Base-by-base conservation (phyloP, 2,797 vertebrate species). In the Cacajao melanocephalus region DNA sequence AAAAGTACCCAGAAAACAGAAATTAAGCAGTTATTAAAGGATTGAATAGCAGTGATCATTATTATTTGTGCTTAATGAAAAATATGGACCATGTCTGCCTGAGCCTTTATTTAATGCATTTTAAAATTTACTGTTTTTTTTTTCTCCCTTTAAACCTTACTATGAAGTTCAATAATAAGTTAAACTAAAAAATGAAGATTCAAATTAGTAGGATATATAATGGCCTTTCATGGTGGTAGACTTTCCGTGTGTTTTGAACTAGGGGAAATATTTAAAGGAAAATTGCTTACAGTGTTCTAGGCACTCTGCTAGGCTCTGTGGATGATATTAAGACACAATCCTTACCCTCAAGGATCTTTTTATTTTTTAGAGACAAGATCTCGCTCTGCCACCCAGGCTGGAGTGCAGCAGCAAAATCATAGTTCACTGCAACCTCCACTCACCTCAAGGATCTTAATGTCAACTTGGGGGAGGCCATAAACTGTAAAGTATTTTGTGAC, bases 21-120 rank as follows among this genome's bases (percentile, higher is more conserved):
- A 92, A 81, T 41, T 26, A 67, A 80, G 24, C 67, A 93, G n/a
- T 88, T 90, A 76, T n/a, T 76, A 88, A 89, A 90, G 5, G n/a
- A 82, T 10, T 73, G 11, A 78, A 19, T 91, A 89, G 39, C 81
- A 44, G 61, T 81, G 11, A 64, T 81, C 8, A 44, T 76, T 94
- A 52, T 73, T 93, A 52, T 58, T 93, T 91, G 5, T 86, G 36
- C 70, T 92, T 93, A 83, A 28, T 88, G 90, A 94, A 33, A 50
- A 84, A 70, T 83, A 41, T 67, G 13, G 1, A 80, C 8, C 55
- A 46, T 39, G 44, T 92, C 61, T 96, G 36, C 78, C 72, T 93
- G 33, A 39, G 64, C 75, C 19, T 97, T 95, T 91, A 85, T 73
- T 93, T 82, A 78, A 67, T 95, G 19, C 30, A 73, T 93, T 89